Percentiles rank a stretch among this genome's conserved stretches.
These are phyloP conservation scores for Notolepis coatsorum DNA, from an alignment of 2,797 vertebrate species.

Conservation along the genomic window DNA sequence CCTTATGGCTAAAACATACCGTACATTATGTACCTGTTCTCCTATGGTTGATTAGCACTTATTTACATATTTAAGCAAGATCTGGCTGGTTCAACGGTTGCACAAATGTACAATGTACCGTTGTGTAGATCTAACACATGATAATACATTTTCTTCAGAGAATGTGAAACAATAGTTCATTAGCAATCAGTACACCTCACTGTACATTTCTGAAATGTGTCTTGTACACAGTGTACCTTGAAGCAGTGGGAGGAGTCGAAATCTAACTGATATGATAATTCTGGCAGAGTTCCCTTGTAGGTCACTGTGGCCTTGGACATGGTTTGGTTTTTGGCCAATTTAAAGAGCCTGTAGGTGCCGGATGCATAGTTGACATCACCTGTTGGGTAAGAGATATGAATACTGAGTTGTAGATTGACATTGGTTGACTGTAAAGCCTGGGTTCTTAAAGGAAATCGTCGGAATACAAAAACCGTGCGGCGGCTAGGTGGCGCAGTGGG, in stretches of 20 bases:
- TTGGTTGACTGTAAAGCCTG: not conserved
- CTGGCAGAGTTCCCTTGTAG: conserved; percentile 74
- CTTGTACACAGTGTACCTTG: conserved; percentile 66
- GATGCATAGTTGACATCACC: conserved; percentile 78
- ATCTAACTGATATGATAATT: conserved; percentile 66
- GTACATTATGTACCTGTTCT: too few relatives aligned
- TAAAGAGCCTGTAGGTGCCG: conserved; percentile 81
- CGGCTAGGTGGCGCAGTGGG: too few relatives aligned
- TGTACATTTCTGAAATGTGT: not conserved
- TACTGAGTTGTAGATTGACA: not conserved
- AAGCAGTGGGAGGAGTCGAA: conserved; percentile 78
- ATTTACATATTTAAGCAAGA: too few relatives aligned
- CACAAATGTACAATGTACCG: too few relatives aligned
- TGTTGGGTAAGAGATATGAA: conserved; percentile 32
- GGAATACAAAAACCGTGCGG: too few relatives aligned
- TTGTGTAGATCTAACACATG: not conserved
- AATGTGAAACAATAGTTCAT: not conserved
- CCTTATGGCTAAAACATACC: too few relatives aligned
- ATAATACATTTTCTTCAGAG: not conserved
- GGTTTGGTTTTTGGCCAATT: conserved; percentile 60
- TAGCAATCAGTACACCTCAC: too few relatives aligned
- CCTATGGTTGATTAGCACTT: too few relatives aligned
- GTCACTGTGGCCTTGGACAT: conserved; percentile 58
- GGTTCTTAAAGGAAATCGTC: too few relatives aligned
- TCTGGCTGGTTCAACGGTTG: too few relatives aligned